These are phyloP conservation scores for Ischnus inquisitorius DNA, from an alignment of 2,888 invertebrate genomes.

Conservation along the genomic window DNA sequence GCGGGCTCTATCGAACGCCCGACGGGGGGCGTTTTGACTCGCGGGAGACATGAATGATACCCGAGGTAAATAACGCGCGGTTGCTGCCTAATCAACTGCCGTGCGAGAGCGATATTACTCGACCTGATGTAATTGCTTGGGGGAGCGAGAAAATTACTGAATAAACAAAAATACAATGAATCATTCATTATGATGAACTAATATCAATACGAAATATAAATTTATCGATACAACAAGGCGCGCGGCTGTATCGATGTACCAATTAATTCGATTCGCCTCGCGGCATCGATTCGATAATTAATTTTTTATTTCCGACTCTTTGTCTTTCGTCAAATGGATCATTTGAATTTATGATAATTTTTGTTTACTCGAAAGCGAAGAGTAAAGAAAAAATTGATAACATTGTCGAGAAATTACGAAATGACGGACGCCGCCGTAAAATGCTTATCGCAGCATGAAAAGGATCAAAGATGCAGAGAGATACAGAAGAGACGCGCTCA, in stretches of 20 bases:
- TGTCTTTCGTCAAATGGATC: no score
- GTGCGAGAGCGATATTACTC: neutral
- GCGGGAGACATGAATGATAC: neutral
- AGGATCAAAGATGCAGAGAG: conserved; percentile 37
- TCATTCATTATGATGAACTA: neutral
- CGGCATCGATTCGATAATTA: no score
- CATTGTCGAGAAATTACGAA: neutral
- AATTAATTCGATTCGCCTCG: no score
- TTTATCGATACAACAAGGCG: no score
- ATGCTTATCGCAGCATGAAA: neutral
- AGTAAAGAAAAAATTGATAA: conserved; percentile 8
- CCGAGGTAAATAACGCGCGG: conserved; percentile 1
- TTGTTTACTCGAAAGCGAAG: no score
- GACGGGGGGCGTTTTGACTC: neutral
- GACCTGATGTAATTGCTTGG: neutral
- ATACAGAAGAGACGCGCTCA: conserved; percentile 67
- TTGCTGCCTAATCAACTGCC: neutral
- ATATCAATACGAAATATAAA: neutral
- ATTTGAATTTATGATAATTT: no score
- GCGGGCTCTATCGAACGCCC: conserved; percentile 57
- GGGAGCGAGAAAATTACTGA: neutral
- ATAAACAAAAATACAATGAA: neutral
- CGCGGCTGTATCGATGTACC: no score
- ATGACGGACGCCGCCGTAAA: neutral
- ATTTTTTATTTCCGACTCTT: no score